Percentiles rank a stretch among this genome's conserved stretches.
These are phyloP conservation scores for Antennarius striatus DNA, from an alignment of 2,113 vertebrate species.

Conservation along the genomic window DNA sequence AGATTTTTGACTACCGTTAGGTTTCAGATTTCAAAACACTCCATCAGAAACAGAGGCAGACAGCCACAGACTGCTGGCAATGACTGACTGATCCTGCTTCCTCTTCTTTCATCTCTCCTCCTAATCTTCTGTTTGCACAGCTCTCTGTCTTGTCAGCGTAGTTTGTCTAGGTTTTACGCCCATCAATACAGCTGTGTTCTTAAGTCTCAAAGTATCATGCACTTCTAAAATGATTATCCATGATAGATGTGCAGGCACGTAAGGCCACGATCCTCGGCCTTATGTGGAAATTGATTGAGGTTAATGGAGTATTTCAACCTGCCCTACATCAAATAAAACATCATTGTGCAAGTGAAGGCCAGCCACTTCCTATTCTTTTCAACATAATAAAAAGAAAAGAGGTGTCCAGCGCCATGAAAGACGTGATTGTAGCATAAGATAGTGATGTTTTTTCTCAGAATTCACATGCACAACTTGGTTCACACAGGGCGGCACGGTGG, in stretches of 20 bases:
- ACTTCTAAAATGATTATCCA: conserved; percentile 64
- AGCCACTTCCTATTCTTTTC: conserved; percentile 39
- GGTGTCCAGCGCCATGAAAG: not conserved
- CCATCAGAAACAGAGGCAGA: conserved; percentile 33
- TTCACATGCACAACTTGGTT: not conserved
- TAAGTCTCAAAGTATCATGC: conserved; percentile 47
- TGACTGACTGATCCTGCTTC: conserved; percentile 53
- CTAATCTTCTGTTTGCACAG: conserved; percentile 81
- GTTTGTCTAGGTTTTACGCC: conserved; percentile 80
- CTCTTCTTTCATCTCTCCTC: conserved; percentile 76
- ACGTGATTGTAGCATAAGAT: not conserved
- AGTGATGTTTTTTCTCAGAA: accelerated
- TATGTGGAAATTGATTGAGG: conserved; percentile 71
- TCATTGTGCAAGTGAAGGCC: conserved; percentile 19
- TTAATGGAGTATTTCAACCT: conserved; percentile 26
- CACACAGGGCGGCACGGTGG: no score
- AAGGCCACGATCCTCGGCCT: conserved; percentile 57
- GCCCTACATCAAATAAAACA: conserved; percentile 46
- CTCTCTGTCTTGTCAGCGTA: conserved; percentile 76
- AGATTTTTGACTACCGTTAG: not conserved
- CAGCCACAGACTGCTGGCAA: conserved; percentile 51
- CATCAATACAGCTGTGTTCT: conserved; percentile 58
- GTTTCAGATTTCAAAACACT: conserved; percentile 16
- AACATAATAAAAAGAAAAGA: conserved; percentile 10
- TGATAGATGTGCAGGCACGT: conserved; percentile 68